Evolutionary conservation across 2,888 invertebrate species (phyloP).

Genomic region (Diaprepes abbreviatus): DNA sequence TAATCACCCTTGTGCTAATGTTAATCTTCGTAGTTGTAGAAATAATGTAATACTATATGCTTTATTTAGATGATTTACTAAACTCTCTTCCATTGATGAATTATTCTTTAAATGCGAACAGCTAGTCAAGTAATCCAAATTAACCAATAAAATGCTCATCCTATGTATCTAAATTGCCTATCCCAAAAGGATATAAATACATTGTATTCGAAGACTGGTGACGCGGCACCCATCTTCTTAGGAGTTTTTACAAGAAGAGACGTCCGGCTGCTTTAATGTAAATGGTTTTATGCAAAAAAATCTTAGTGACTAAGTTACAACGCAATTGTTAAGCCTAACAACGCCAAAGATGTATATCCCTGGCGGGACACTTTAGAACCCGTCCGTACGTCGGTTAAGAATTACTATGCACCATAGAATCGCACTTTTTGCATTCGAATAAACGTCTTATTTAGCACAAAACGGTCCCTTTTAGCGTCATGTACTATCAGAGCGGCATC

Average conservation of each 20-base stretch:
- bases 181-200: too few species aligned
- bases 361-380: slow-evolving; percentile 41
- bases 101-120: too few species aligned
- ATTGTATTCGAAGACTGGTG: too few species aligned
- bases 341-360: slow-evolving; percentile 46
- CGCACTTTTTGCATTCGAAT: slow-evolving; percentile 53
- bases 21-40: too few species aligned
- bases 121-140: too few species aligned
- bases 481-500: slow-evolving; percentile 57
- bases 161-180: too few species aligned
- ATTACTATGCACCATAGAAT: slow-evolving; percentile 59
- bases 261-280: slow-evolving; percentile 17
- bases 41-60: too few species aligned
- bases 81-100: too few species aligned
- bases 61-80: too few species aligned
- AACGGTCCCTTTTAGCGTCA: slow-evolving; percentile 54
- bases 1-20: too few species aligned
- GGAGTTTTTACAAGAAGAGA: slow-evolving; percentile 8
- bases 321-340: slow-evolving; percentile 47
- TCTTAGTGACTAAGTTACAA: slow-evolving; percentile 39
- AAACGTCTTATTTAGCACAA: slow-evolving; percentile 60
- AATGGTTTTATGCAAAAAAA: slow-evolving; percentile 31
- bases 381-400: slow-evolving; percentile 47
- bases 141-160: too few species aligned
- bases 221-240: slow-evolving; percentile 31